Conservation (phyloP, 2,113 vertebrate species). For the Amblyornis subalaris region DNA sequence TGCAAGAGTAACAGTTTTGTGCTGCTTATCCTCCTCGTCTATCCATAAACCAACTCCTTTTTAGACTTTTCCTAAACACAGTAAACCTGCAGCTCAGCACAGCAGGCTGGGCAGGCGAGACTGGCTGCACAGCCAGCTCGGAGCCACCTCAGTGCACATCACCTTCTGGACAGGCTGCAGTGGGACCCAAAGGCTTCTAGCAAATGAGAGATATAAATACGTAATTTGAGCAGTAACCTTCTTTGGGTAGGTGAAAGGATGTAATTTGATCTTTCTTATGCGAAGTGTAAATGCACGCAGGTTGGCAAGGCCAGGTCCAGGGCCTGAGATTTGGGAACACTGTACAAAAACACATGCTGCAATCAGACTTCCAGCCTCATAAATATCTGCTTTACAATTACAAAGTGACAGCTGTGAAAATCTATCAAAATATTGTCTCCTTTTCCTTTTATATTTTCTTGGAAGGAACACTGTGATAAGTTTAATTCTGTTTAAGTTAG, state of each 20-base stretch:
- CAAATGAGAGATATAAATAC: slow-evolving; percentile 21
- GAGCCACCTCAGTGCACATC: not conserved
- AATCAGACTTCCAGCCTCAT: slow-evolving; percentile 33
- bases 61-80: not conserved
- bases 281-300: not conserved
- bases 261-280: slow-evolving; percentile 41
- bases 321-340: not conserved
- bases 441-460: slow-evolving; percentile 14
- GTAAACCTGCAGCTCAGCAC: not conserved
- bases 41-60: not conserved
- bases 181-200: not conserved
- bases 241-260: slow-evolving; percentile 29
- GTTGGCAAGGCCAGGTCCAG: not conserved
- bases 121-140: not conserved
- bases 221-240: slow-evolving; percentile 33
- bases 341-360: slow-evolving; percentile 6
- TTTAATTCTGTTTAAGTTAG: slow-evolving; percentile 35
- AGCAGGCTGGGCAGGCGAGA: not conserved
- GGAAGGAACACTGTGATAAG: not conserved
- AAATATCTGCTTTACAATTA: slow-evolving; percentile 41
- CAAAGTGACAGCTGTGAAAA: slow-evolving; percentile 51
- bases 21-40: not conserved
- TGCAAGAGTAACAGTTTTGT: not conserved
- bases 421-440: not conserved
- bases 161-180: not conserved